Base-by-base conservation (phyloP, 2,113 vertebrate genomes). In the Perca fluviatilis region DNA sequence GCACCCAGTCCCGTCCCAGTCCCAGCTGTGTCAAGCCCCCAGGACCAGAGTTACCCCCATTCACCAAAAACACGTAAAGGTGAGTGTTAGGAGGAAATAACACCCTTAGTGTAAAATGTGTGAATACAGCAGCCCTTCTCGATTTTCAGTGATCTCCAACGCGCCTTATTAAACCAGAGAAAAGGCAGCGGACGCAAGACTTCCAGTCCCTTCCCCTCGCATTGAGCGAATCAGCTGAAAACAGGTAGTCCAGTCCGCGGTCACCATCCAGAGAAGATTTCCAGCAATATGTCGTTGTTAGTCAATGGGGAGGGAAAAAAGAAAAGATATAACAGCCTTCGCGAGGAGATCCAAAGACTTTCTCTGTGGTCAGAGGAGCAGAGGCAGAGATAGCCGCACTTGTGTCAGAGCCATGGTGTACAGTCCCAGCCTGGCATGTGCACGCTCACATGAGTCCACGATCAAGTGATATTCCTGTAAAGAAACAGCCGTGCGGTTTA, bases 21-120 rank as follows among this genome's bases (percentile, higher is more conserved):
- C 68, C 89, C 88, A 82, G 89, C 91, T 61, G 82, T 85, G 87
- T 94, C 88, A 92, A 80, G 63, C 66, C 85, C 80, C 85, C 89
- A 77, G 80, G 51, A 84, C 58, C 83, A 83, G 88, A 82, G 87
- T 79, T 83, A 79, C 73, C 93, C 92, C 92, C 93, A 94, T 94
- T 91, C 89, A 95, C 71, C 73, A 85, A 87, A 87, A 77, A 85
- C 72, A 25, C 79, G 18, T 19, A 43, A 23, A 88, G 61, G 76
- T 60, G 73, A 65, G 77, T 74, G 86, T 79, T 74, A 12, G 51
- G 66, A 54, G 40, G 64, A 79, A 73, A 69, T 51, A 64, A 46
- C 67, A 80, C 40, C 74, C 57, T 30, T 7, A 16, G 63, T 67
- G 25, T 50, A 27, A 79, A 84, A 51, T 3, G 65, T 30, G 68